Conservation (phyloP, 1,140 invertebrate genomes). For the Rhynchophorus ferrugineus region DNA sequence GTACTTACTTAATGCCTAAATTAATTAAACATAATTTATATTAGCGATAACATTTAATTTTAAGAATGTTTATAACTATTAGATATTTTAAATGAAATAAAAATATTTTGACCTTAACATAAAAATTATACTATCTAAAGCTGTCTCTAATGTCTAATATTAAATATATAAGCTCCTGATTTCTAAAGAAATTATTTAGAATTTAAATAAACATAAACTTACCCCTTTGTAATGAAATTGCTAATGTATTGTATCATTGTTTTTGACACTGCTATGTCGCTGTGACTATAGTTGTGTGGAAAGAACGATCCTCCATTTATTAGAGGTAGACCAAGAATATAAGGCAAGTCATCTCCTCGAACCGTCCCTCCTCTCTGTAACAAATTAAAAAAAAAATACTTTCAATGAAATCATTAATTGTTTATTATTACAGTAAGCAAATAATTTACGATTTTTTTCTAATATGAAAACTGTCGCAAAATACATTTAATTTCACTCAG, state of each 20-base stretch:
- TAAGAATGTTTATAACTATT: too few relatives aligned
- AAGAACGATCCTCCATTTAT: constrained; percentile 53
- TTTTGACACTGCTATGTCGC: constrained; percentile 64
- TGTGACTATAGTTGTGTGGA: constrained; percentile 61
- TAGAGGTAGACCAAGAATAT: constrained; percentile 85
- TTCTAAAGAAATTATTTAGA: too few relatives aligned
- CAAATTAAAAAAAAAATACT: constrained; percentile 17
- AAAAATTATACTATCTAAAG: too few relatives aligned
- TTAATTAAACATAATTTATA: too few relatives aligned
- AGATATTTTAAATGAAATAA: too few relatives aligned
- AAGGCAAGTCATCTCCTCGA: constrained; percentile 91
- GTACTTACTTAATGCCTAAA: too few relatives aligned
- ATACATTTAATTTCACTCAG: too few relatives aligned
- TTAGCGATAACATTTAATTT: too few relatives aligned
- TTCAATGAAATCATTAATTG: constrained; percentile 6
- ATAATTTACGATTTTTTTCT: background rate
- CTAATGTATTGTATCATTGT: constrained; percentile 73
- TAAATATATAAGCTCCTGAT: too few relatives aligned
- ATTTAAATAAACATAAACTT: constrained; percentile 38
- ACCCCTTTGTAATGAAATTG: constrained; percentile 78
- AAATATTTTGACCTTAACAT: too few relatives aligned
- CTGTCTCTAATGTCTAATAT: too few relatives aligned
- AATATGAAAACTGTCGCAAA: too few relatives aligned
- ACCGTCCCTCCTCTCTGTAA: constrained; percentile 66
- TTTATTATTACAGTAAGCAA: background rate